Evolutionary conservation across 1,140 invertebrate genomes (phyloP), one percentile per base, ranked within the genome.

Genomic region (Drosophila tristis): DNA sequence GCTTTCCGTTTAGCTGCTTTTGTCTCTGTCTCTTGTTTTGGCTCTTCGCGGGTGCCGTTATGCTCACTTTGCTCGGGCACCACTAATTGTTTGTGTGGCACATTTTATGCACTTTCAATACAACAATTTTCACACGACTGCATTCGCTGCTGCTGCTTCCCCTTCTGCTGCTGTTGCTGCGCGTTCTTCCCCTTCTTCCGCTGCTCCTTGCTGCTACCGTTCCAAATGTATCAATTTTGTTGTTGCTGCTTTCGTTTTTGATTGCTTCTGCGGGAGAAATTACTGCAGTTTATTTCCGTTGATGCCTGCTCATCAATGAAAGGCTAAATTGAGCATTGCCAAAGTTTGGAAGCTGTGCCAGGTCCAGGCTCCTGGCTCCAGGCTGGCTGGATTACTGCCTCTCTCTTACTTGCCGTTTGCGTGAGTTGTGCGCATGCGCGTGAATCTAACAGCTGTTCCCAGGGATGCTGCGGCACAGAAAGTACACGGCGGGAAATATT

Each of bases 31-130:
- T 63, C 29, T 66, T 78, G 60, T 65, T 74, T 59, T 50, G 67
- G 39, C 31, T 20, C 51, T 49, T 9, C 20, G 44, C 51, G 42
- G 58, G 42, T 51, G 49, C 29, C 50, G 48, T 39, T 39, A 5
- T 39, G 35, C 35, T 39, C 35, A 39, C 35, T 13, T 39, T 39
- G 11, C 3, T 39, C 7, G 26, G 35, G 9, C 9, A 5, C 35
- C 35, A 39, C 55, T 84, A 78, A 82, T 75, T 84, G 75, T 79
- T 75, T 66, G 67, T 59, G 64, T 65, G 67, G 53, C 74, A 87
- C 82, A 78, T 78, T 87, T 86, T 56, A 64, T 66, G 55, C 51
- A 73, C 76, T 73, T 80, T 86, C 73, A 58, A 86, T 86, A 63
- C 62, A 77, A 74, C 25, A 79, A 66, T 81, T 85, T 74, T 76